phyloP scores from a whole-genome alignment of 2,113 vertebrate genomes.

The Erpornis zantholeuca region DNA sequence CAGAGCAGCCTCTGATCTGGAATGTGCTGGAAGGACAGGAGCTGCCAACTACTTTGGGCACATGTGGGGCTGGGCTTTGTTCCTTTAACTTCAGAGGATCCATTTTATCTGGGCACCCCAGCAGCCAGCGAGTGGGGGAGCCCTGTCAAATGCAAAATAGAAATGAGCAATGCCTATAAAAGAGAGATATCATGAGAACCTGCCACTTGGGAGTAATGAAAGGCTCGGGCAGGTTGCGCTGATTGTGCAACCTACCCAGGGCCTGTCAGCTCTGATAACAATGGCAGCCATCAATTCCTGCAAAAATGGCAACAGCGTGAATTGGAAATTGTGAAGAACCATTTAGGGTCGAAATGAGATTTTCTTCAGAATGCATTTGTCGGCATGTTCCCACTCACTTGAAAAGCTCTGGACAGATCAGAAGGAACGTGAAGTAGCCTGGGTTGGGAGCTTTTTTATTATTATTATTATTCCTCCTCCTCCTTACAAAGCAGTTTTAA shows the following conservation, averaged over 20 bases:
- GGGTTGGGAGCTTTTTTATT: neutral
- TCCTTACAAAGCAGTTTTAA: constrained; percentile 23
- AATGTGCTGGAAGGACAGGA: neutral
- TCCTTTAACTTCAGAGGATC: constrained; percentile 3
- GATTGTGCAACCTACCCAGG: constrained; percentile 45
- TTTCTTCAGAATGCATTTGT: constrained; percentile 54
- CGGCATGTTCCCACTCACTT: neutral
- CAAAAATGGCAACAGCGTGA: constrained; percentile 59
- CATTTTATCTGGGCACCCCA: constrained; percentile 29
- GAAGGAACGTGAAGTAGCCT: neutral
- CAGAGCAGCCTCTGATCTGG: neutral
- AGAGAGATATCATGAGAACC: constrained; percentile 60
- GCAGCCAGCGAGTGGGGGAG: neutral
- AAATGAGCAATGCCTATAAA: constrained; percentile 43
- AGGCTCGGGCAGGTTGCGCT: neutral
- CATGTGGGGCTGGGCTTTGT: neutral
- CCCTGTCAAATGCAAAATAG: constrained; percentile 39
- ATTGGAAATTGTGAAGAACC: constrained; percentile 65
- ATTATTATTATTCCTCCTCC: neutral
- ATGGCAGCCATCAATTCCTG: constrained; percentile 67
- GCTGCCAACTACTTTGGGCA: neutral
- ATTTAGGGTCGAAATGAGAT: constrained; percentile 55
- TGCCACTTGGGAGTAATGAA: constrained; percentile 64
- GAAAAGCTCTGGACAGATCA: constrained; percentile 48
- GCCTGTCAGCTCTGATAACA: constrained; percentile 70